These are phyloP conservation scores for Acromyrmex heyeri DNA, from an alignment of 1,140 invertebrate genomes.

Conservation along the genomic window DNA sequence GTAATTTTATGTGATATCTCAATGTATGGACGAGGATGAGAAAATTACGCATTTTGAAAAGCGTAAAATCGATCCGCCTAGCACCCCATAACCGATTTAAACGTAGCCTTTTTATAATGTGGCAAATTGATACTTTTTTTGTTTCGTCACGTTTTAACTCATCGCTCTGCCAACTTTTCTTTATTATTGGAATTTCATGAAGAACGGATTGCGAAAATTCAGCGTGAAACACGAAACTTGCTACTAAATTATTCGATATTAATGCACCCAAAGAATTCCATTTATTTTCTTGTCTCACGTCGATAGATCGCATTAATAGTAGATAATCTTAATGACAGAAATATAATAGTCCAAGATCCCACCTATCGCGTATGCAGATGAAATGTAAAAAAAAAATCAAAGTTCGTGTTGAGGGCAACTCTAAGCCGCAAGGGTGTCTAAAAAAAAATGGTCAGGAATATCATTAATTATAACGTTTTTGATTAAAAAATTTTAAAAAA, in stretches of 20 bases:
- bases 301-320: conserved; percentile 23
- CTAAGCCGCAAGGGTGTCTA: no score
- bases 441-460: no score
- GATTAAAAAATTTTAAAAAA: no score
- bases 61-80: conserved; percentile 34
- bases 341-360: neutral
- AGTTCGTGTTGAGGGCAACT: no score
- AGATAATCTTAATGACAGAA: neutral
- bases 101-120: neutral
- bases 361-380: no score
- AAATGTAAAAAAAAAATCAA: no score
- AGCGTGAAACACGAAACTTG: conserved; percentile 29
- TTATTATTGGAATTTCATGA: conserved; percentile 36
- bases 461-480: no score
- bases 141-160: conserved; percentile 6
- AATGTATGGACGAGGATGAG: neutral
- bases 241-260: conserved; percentile 48
- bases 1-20: neutral
- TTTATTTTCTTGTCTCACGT: conserved; percentile 40
- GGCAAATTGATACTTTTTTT: conserved; percentile 41
- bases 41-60: conserved; percentile 41
- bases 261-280: conserved; percentile 43
- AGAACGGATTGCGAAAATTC: conserved; percentile 27
- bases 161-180: neutral
- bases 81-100: neutral